Percentiles rank a stretch among this genome's conserved stretches.
Evolutionary conservation across 1,140 invertebrate species (phyloP).

Genomic region (Zaprionus vittiger): DNA sequence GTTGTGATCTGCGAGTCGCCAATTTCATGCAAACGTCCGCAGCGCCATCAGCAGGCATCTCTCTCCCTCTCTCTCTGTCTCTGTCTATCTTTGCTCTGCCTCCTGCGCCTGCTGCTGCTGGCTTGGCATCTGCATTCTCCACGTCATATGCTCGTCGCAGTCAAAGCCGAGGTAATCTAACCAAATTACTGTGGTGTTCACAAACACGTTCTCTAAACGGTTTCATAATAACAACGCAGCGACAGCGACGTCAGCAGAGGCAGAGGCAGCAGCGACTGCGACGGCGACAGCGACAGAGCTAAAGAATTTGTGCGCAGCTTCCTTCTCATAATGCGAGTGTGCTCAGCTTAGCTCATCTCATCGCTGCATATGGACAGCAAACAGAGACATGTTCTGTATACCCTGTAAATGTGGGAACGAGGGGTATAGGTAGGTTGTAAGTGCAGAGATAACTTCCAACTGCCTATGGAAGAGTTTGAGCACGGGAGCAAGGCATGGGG

Average conservation of each 20-base stretch:
- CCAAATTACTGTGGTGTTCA: conserved; percentile 82
- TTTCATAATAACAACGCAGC: conserved; percentile 77
- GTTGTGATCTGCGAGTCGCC: conserved; percentile 46
- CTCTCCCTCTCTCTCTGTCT: not conserved
- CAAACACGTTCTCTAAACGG: conserved; percentile 83
- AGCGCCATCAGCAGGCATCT: conserved; percentile 33
- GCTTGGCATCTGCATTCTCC: conserved; percentile 12
- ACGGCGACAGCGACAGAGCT: conserved; percentile 33
- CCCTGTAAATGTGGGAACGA: conserved; percentile 5
- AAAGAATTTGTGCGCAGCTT: conserved; percentile 70
- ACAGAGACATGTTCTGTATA: not conserved
- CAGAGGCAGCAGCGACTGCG: conserved; percentile 35
- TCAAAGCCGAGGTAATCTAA: conserved; percentile 75
- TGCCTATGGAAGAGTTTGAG: not conserved
- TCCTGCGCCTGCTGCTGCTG: not conserved
- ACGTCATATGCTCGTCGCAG: conserved; percentile 39
- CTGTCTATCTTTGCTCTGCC: not conserved
- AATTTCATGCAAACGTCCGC: conserved; percentile 42
- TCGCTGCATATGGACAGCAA: conserved; percentile 16
- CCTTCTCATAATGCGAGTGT: conserved; percentile 62
- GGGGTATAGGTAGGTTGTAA: not conserved
- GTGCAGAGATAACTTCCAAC: not conserved
- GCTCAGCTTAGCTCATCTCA: conserved; percentile 38
- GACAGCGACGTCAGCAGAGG: not conserved
- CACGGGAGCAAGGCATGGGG: not conserved